Evolutionary conservation across 2,113 vertebrate species (phyloP).

Genomic region (Spea multiplicata): DNA sequence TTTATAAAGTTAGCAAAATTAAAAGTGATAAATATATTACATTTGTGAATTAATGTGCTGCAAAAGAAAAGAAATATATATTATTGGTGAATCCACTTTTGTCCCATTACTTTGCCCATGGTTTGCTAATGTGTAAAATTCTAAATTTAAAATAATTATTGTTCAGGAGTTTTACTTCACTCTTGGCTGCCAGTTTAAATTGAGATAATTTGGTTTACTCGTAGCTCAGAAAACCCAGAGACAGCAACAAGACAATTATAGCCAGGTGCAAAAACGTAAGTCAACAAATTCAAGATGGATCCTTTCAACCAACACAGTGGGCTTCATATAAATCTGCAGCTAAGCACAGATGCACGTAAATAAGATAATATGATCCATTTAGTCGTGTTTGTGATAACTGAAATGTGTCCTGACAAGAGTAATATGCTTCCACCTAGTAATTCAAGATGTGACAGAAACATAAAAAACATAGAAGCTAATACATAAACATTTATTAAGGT

Average conservation of each 20-base stretch:
- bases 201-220: conserved; percentile 93
- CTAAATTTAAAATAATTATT: conserved; percentile 78
- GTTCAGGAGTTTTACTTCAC: conserved; percentile 74
- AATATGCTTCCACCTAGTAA: conserved; percentile 47
- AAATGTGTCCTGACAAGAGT: conserved; percentile 51
- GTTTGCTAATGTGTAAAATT: conserved; percentile 67
- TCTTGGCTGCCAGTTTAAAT: conserved; percentile 90
- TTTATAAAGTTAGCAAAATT: not conserved
- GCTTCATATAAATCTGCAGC: conserved; percentile 76
- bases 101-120: conserved; percentile 51
- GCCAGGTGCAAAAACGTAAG: conserved; percentile 98
- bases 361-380: conserved; percentile 67
- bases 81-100: not conserved
- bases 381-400: conserved; percentile 62
- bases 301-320: conserved; percentile 72
- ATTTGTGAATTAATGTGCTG: conserved; percentile 2
- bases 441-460: conserved; percentile 40
- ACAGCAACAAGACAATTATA: conserved; percentile 94
- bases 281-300: conserved; percentile 95
- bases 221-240: conserved; percentile 88
- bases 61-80: not conserved
- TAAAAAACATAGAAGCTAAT: conserved; percentile 16
- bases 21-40: not conserved
- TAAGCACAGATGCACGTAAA: conserved; percentile 87
- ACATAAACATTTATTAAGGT: no score